These are phyloP conservation scores for Falco punctatus DNA, from an alignment of 2,113 vertebrate genomes.

Conservation along the genomic window DNA sequence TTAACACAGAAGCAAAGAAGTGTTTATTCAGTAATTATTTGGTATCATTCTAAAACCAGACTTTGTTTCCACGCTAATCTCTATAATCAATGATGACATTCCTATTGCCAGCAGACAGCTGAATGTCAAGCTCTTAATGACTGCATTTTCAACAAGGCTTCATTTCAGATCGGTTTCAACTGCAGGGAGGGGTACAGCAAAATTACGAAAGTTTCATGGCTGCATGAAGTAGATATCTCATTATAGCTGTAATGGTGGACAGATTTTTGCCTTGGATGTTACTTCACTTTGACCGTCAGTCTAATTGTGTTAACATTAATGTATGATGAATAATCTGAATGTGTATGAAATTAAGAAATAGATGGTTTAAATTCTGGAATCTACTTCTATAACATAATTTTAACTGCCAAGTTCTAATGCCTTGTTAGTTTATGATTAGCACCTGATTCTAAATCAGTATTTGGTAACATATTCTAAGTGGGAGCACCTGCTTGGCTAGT, in stretches of 20 bases:
- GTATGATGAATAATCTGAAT: background rate
- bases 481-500: background rate
- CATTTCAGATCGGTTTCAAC: background rate
- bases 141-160: background rate
- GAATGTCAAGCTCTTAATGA: background rate
- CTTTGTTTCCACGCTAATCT: background rate
- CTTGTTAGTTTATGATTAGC: background rate
- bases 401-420: background rate
- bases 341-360: background rate
- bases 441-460: background rate
- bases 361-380: background rate
- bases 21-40: background rate
- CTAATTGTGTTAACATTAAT: background rate
- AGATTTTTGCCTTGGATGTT: background rate
- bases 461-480: background rate
- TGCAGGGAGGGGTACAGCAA: background rate
- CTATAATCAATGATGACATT: background rate
- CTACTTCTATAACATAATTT: background rate
- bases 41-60: background rate
- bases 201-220: background rate
- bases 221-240: background rate
- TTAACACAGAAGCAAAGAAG: background rate
- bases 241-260: background rate
- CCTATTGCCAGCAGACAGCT: background rate
- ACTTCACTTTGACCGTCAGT: background rate